Evolutionary conservation across 2,797 vertebrate species (phyloP), one percentile per base, ranked within the genome.

Genomic region (Thunnus albacares): DNA sequence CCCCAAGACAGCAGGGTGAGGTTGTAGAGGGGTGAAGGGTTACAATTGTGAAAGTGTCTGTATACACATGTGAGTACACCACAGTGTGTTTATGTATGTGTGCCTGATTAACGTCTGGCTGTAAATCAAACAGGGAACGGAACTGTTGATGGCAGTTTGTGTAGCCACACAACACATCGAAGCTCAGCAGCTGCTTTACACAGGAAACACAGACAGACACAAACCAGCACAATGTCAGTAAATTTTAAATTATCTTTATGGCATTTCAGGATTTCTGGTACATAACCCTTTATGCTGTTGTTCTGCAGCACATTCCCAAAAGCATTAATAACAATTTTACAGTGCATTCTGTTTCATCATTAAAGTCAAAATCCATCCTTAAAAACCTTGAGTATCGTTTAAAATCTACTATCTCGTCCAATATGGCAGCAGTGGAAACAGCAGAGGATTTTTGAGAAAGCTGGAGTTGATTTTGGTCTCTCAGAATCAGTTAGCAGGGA

Each of bases 81-180:
- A 56, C 84, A 85, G 33, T 73, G 66, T 82, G 81, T 87, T 79
- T 75, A n/a, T 77, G 78, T 71, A 41, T 77, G 57, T 71, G 75
- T 52, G 79, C 69, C 84, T 88, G 93, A 94, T 94, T 90, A 92
- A 92, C 87, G 85, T 82, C 87, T 85, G 89, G 89, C 92, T 82
- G 83, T 95, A 95, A 95, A 94, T 95, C 95, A 94, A 69, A 90
- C 75, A 56, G 69, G 3, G 72, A 87, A 73, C 85, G 83, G 88
- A 90, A 87, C 71, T 71, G 68, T 61, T 38, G 83, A 85, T 90
- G 89, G 86, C 89, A 89, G 81, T 82, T 87, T 78, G 79, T 53
- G 82, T 35, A 61, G 85, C 82, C 78, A 60, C 85, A 86, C 75
- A 60, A 80, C 87, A 76, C 85, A 88, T 81, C 81, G 74, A 38